Percentiles rank a stretch among this genome's conserved stretches.
These are phyloP conservation scores for Propithecus perrieri DNA, from an alignment of 2,797 vertebrate genomes.

Conservation along the genomic window DNA sequence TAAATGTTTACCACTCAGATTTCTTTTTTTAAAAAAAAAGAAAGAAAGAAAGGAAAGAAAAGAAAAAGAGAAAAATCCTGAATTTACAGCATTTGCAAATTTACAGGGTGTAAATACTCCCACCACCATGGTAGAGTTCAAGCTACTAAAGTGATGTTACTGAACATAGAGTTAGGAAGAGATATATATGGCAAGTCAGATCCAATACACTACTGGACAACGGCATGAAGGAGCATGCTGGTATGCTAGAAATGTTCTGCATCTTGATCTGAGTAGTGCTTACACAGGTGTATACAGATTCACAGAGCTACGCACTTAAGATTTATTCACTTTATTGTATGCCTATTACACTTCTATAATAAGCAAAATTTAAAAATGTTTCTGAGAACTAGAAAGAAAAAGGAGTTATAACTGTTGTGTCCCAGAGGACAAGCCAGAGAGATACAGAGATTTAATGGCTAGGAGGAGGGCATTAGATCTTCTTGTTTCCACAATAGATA, in stretches of 20 bases:
- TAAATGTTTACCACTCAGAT: not conserved
- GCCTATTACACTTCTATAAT: not conserved
- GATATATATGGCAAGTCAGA: accelerated
- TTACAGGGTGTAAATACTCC: not conserved
- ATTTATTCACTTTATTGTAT: not conserved
- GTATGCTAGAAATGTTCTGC: not conserved
- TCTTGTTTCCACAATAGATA: not conserved
- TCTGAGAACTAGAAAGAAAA: not conserved
- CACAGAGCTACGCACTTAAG: not conserved
- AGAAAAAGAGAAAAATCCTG: not conserved
- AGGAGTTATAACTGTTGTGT: not conserved
- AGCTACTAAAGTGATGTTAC: not conserved
- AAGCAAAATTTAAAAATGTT: not conserved
- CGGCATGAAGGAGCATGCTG: not conserved
- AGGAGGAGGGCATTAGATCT: not conserved
- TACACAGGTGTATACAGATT: not conserved
- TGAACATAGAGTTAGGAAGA: not conserved
- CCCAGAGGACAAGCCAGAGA: not conserved
- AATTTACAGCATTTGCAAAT: not conserved
- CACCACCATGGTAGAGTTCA: not conserved
- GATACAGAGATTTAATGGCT: not conserved
- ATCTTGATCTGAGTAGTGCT: not conserved
- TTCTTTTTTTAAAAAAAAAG: not conserved
- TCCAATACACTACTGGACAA: no score
- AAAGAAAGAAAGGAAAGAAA: not conserved